Evolutionary conservation across 1,140 invertebrate genomes (phyloP).

Genomic region (Andricus grossulariae): DNA sequence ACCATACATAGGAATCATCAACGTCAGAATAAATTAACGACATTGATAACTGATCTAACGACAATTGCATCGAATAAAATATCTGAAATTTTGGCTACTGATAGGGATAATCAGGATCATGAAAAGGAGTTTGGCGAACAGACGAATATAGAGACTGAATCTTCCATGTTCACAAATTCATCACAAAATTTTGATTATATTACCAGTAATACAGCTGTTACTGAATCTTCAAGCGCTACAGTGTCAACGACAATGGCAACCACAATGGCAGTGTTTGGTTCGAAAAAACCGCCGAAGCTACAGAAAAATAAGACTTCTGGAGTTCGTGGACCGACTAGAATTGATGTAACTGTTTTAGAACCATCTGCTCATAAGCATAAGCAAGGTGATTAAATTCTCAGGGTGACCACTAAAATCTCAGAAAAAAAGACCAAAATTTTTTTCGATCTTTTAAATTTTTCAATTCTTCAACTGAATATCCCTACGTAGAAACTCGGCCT

Average conservation of each 20-base stretch:
- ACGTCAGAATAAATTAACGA: conserved; percentile 36
- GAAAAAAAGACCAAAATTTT: no score
- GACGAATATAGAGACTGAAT: conserved; percentile 24
- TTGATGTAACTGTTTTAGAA: background rate
- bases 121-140: conserved; percentile 29
- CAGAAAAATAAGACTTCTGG: background rate
- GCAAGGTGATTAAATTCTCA: background rate
- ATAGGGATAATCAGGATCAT: conserved; percentile 7
- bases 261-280: background rate
- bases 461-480: no score
- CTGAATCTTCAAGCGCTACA: no score
- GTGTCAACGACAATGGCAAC: no score
- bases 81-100: background rate
- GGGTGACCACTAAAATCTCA: no score
- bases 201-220: no score
- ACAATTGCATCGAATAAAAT: background rate
- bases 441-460: no score
- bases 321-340: background rate
- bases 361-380: background rate
- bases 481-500: no score
- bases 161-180: no score
- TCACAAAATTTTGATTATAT: no score
- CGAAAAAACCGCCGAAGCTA: background rate
- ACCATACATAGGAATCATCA: conserved; percentile 48
- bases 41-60: no score